Base-by-base conservation (phyloP, 2,888 invertebrate genomes). In the Chymomyza procnemis region DNA sequence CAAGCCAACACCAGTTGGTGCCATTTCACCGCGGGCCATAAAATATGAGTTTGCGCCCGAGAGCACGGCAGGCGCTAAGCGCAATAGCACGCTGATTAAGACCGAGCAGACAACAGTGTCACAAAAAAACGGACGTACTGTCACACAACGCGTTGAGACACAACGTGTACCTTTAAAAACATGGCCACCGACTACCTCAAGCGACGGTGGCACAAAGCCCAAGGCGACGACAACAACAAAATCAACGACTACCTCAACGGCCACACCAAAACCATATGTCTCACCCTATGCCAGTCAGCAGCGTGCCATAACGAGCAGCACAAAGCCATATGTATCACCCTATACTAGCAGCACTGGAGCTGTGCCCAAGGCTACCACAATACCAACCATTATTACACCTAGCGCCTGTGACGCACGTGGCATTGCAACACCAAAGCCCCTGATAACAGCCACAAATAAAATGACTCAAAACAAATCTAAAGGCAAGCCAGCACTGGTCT, bases 401-500 rank as follows among this genome's bases (percentile, higher is more conserved):
- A 52, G n/a, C 21, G 3, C 26, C 50, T 18, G 41, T 9, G 77
- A 82, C 64, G 66, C 85, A 6, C 57, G 0, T n/a, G 58, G 71
- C 1, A 58, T 46, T 26, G 3, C 63, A 0, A 71, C 52, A 16
- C 60, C 72, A 19, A 59, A 2, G 18, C 19, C 54, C 12, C 8
- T 54, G 21, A 12, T 60, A 0, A 50, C 26, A 4, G n/a, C 61
- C 6, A 54, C 52, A 1, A 18, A 21, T n/a, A 6, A 9, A 41
- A 12, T 34, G 1, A 4, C 54, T 12, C 8, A 8, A n/a, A 50
- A 1, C 22, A 75, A 71, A 62, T 66, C 66, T 12, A 87, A 85
- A 26, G 71, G 81, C 1, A 85, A 88, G 47, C 87, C 91, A 1
- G 91, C 90, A 1, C 74, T 81, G 21, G 88, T 85, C 3, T 82